Percentiles rank a stretch among this genome's conserved stretches.
phyloP scores from a whole-genome alignment of 2,113 vertebrate species.

The Dasypus novemcinctus region DNA sequence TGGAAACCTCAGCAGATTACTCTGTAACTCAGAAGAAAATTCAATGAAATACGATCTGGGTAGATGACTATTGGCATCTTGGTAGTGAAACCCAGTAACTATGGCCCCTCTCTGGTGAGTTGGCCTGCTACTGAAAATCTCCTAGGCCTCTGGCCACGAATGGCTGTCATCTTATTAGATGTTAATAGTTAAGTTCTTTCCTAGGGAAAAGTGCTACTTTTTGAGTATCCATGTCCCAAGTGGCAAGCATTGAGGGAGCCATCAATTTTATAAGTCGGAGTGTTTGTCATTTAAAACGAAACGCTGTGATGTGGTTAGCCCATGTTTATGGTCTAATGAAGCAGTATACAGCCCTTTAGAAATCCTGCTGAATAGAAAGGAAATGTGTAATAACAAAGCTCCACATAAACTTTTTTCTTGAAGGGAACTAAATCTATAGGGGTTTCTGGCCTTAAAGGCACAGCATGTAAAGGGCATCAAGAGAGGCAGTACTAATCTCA shows the following conservation, averaged over 20 bases:
- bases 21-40: not conserved
- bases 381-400: not conserved
- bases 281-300: not conserved
- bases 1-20: not conserved
- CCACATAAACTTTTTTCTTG: not conserved
- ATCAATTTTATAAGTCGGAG: not conserved
- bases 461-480: not conserved
- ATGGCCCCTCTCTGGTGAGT: not conserved
- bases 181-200: not conserved
- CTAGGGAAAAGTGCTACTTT: not conserved
- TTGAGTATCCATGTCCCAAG: not conserved
- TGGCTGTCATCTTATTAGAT: not conserved
- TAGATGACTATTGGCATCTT: not conserved
- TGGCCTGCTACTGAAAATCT: not conserved
- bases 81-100: not conserved
- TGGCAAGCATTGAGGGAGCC: not conserved
- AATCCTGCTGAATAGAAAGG: not conserved
- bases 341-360: not conserved
- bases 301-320: not conserved
- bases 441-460: not conserved
- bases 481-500: not conserved
- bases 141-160: not conserved
- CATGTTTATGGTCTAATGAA: not conserved
- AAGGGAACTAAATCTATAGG: not conserved
- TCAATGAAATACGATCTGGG: not conserved